Evolutionary conservation across 2,888 invertebrate species (phyloP), one percentile per base, ranked within the genome.

Genomic region (Agapostemon virescens): DNA sequence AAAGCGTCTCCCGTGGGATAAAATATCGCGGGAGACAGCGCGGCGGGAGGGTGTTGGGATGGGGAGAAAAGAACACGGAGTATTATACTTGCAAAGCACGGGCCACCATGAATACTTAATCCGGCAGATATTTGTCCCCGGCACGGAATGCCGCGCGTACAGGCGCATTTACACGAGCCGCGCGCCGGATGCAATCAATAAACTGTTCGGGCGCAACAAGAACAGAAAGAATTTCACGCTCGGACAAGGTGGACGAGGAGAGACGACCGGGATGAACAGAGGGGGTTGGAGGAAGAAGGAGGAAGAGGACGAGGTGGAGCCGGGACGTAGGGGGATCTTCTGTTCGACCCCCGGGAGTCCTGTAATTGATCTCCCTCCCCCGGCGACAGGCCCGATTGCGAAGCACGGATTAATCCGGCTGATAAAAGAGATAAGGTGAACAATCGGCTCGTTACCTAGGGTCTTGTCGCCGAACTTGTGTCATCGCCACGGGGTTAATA

Each of bases 391-490:
- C 15, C 30, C 49, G 36, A 49, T 30, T 70, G 64, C 55, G 70
- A 77, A n/a, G 64, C 71, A 69, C 68, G 74, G 71, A 82, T 82
- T 82, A 82, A 77, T 82, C 82, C 23, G 55, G 45, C 13, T 69
- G 73, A 81, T 81, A 74, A 82, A 76, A 68, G 73, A 74, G 81
- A 81, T 70, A 74, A 74, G 77, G 30, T 26, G 81, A 81, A 82
- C 82, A 81, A 82, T 77, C 77, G 74, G 81, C 81, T 82, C 77
- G 77, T 82, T 82, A 81, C 38, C 63, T 64, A 74, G 55, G 49
- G 17, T 33, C 61, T 61, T 40, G 72, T 76, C 36, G 55, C 15
- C 66, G 58, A 75, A 80, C 80, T 74, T 64, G 49, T 36, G 69
- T 78, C 55, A 61, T 67, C 78, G 69, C 38, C 69, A 40, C 45